Conservation (phyloP, 2,113 vertebrate genomes). For the Theristicus caerulescens region DNA sequence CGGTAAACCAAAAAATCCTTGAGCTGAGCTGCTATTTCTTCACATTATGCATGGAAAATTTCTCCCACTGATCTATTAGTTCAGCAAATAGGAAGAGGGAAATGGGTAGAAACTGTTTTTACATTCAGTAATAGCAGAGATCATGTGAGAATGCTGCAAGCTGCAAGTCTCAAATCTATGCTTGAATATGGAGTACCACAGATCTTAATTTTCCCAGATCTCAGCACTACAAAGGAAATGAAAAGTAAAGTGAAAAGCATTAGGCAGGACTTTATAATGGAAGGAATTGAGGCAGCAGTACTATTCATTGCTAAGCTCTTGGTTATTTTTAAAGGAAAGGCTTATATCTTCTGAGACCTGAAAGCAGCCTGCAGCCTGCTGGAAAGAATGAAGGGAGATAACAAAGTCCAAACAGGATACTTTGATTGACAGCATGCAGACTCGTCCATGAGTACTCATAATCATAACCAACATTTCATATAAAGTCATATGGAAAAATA, state of each 20-base stretch:
- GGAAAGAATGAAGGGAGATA: conserved; percentile 51
- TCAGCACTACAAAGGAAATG: conserved; percentile 52
- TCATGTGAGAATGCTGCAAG: conserved; percentile 34
- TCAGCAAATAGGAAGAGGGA: conserved; percentile 23
- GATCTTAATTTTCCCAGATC: conserved; percentile 58
- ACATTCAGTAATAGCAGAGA: conserved; percentile 26
- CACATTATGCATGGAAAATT: conserved; percentile 20
- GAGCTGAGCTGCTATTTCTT: conserved; percentile 23
- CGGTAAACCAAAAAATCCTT: conserved; percentile 1
- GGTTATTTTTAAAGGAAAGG: conserved; percentile 57
- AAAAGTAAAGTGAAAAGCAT: conserved; percentile 56
- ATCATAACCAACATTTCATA: not conserved
- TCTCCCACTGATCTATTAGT: conserved; percentile 33
- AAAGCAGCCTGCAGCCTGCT: conserved; percentile 51
- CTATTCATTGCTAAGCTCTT: conserved; percentile 60
- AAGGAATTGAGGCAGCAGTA: conserved; percentile 55
- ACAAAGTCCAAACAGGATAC: conserved; percentile 34
- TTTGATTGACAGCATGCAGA: conserved; percentile 34
- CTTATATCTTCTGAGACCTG: conserved; percentile 50
- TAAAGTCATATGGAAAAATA: not conserved
- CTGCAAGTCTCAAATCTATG: conserved; percentile 23
- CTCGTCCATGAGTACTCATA: not conserved
- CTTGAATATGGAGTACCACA: conserved; percentile 19
- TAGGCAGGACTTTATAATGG: conserved; percentile 34
- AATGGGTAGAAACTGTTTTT: conserved; percentile 13